A percentile compares a stretch with the other conserved stretches of the same genome.
Conservation (phyloP, 2,113 vertebrate genomes). For the Pangasianodon hypophthalmus region DNA sequence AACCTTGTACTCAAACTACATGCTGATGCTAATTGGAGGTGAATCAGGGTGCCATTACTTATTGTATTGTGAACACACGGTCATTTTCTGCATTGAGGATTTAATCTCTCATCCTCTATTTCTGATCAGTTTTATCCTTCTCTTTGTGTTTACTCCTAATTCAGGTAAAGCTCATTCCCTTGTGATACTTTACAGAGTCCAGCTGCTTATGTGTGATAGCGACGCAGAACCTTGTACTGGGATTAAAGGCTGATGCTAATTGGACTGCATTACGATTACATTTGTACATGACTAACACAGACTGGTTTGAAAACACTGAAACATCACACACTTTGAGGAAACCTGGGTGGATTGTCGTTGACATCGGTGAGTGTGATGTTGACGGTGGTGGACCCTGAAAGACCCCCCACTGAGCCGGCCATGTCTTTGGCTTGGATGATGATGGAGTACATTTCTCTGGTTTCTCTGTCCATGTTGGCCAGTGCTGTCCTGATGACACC, state of each 20-base stretch:
- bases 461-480: slow-evolving; percentile 91
- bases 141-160: background rate
- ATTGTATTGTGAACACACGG: background rate
- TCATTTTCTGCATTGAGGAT: background rate
- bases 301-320: background rate
- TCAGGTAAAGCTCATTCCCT: slow-evolving; percentile 12
- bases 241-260: background rate
- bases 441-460: slow-evolving; percentile 85
- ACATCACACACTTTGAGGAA: slow-evolving; percentile 83
- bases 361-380: slow-evolving; percentile 84
- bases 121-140: background rate
- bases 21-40: background rate
- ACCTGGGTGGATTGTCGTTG: slow-evolving; percentile 83
- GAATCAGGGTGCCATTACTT: background rate
- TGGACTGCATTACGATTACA: background rate
- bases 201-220: background rate
- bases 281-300: too few relatives aligned
- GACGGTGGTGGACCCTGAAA: slow-evolving; percentile 90
- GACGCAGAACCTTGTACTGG: too few relatives aligned
- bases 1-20: background rate
- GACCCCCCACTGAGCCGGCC: slow-evolving; percentile 91
- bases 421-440: slow-evolving; percentile 97
- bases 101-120: background rate
- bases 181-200: background rate
- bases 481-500: slow-evolving; percentile 89